Base-by-base conservation (phyloP, 2,797 vertebrate genomes). In the Rhadinocentrus ornatus region DNA sequence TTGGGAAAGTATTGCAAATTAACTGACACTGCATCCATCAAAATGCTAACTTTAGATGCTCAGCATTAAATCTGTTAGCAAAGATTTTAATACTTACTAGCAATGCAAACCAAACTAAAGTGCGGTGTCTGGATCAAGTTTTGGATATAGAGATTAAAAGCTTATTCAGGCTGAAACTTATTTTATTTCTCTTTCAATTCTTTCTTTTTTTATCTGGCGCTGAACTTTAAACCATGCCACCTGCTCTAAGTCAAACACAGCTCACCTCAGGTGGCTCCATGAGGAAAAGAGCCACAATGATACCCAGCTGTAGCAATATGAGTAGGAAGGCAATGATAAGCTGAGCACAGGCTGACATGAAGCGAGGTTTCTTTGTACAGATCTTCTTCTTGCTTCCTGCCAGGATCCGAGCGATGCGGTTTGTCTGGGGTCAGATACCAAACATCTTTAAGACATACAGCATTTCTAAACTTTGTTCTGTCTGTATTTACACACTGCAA, bases 301-400 rank as follows among this genome's bases (percentile, higher is more conserved):
- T 99, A 75, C 96, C 96, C 86, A 99, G 81, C 88, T 99, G 98
- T 82, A 99, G 95, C 71, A 97, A 94, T 68, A 99, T 99, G 87
- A 99, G 94, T 59, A 99, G 91, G 83, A 97, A 98, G 35, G 97
- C 96, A 58, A 99, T 99, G 85, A 99, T 94, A 61, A 99, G 91
- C 89, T 99, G 98, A 61, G 98, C 98, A 0, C 98, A 99, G 87
- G 98, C 98, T 79, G 97, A 99, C 98, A 99, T 99, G 91, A 99
- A 99, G 75, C 98, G 94, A 29, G 98, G 98, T 80, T 99, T 99
- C 92, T 98, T 99, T 73, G 98, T 99, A 66, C 98, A 99, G 83
- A 99, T 99, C 89, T 99, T 99, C 91, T 99, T 99, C 88, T 99
- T 99, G 93, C 98, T 99, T 70, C 98, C 98, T 3, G 98, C 98